Conservation (phyloP, 2,888 invertebrate genomes). For the Pycnomerus fuliginosus region DNA sequence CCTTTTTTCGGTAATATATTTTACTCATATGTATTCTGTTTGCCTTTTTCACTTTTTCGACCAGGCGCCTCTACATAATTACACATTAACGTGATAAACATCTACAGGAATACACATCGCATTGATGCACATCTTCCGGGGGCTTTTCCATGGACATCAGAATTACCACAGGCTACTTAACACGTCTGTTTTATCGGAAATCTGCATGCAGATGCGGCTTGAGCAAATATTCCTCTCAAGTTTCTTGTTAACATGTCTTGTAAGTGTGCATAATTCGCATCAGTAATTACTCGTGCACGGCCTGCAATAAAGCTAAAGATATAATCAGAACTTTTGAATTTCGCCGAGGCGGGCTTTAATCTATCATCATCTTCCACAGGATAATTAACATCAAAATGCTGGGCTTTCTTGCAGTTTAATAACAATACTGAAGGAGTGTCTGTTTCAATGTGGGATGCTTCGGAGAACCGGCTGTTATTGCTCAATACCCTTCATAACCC, state of each 20-base stretch:
- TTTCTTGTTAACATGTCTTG: slow-evolving; percentile 19
- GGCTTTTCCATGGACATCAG: too few species aligned
- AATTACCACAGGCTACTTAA: slow-evolving; percentile 11
- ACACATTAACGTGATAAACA: too few species aligned
- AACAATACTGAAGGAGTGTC: slow-evolving; percentile 18
- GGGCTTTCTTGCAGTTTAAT: not conserved
- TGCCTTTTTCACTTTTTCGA: not conserved
- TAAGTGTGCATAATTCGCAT: slow-evolving; percentile 23
- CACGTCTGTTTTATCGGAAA: slow-evolving; percentile 6
- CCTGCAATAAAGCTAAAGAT: slow-evolving; percentile 21
- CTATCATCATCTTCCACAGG: slow-evolving; percentile 12
- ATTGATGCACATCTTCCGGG: too few species aligned
- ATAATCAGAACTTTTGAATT: slow-evolving; percentile 21
- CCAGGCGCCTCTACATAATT: not conserved
- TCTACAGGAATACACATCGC: too few species aligned
- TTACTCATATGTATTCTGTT: too few species aligned
- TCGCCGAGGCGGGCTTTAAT: slow-evolving; percentile 17
- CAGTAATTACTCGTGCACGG: slow-evolving; percentile 17
- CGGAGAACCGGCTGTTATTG: slow-evolving; percentile 16
- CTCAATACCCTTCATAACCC: slow-evolving; percentile 17
- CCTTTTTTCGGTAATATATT: too few species aligned
- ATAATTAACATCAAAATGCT: slow-evolving; percentile 12
- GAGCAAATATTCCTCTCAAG: slow-evolving; percentile 19
- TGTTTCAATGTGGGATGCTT: slow-evolving; percentile 19
- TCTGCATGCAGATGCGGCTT: slow-evolving; percentile 5